These are phyloP conservation scores for Palythoa caribaeorum DNA, from an alignment of 92 coral and sea anemone genomes.

Conservation along the genomic window DNA sequence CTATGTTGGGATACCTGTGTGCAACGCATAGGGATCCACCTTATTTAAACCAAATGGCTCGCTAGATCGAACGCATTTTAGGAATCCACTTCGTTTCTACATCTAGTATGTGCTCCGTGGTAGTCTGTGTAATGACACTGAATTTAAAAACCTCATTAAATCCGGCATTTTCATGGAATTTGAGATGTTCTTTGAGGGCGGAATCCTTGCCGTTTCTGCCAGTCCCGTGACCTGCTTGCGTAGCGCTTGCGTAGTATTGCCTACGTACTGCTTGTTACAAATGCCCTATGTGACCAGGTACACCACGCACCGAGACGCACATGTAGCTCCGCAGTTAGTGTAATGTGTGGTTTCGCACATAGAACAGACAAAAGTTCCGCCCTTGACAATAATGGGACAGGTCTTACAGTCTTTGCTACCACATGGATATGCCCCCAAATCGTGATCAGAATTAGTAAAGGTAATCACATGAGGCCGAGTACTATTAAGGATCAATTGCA, in stretches of 20 bases:
- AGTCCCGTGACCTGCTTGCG: not conserved
- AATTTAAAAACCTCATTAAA: slow-evolving; percentile 10
- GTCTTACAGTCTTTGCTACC: not conserved
- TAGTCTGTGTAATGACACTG: slow-evolving; percentile 9
- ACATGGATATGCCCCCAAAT: not conserved
- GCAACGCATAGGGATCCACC: slow-evolving; percentile 19
- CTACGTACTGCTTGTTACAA: not conserved
- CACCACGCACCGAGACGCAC: not conserved
- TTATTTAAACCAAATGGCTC: slow-evolving; percentile 11
- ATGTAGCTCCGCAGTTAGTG: not conserved
- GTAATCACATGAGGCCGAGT: too few species aligned
- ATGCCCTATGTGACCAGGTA: not conserved
- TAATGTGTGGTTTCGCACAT: not conserved
- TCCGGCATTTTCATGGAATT: slow-evolving; percentile 15
- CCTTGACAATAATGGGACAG: not conserved
- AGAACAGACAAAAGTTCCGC: not conserved
- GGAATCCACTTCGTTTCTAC: not conserved
- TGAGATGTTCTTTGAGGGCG: slow-evolving; percentile 17
- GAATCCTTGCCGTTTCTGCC: slow-evolving; percentile 5
- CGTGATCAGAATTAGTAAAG: not conserved
- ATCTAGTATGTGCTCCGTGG: not conserved
- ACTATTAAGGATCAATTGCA: too few species aligned
- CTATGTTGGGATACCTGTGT: slow-evolving; percentile 21
- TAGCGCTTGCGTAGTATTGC: not conserved
- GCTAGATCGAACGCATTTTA: slow-evolving; percentile 6